Conservation (phyloP, 2,113 vertebrate genomes). For the Fulmarus glacialis region DNA sequence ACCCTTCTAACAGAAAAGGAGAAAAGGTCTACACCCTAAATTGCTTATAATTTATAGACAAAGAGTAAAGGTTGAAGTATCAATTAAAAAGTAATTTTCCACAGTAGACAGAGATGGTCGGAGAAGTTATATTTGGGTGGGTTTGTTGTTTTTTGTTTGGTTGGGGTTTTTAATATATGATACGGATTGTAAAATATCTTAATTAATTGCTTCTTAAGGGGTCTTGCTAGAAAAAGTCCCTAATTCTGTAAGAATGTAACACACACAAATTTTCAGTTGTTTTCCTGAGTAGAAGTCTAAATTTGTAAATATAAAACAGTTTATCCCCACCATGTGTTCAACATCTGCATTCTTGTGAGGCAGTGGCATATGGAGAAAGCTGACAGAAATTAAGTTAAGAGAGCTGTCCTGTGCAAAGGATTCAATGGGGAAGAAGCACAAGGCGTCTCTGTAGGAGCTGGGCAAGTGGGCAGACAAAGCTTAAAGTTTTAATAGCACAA, state of each 20-base stretch:
- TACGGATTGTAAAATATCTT: not conserved
- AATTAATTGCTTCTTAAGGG: not conserved
- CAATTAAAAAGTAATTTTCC: not conserved
- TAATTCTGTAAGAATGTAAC: not conserved
- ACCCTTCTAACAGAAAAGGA: not conserved
- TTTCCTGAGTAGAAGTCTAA: not conserved
- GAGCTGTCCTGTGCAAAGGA: not conserved
- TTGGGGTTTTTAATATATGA: not conserved
- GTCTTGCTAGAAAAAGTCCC: not conserved
- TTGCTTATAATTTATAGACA: not conserved
- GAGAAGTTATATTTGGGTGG: not conserved
- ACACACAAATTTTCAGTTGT: not conserved
- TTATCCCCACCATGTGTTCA: not conserved
- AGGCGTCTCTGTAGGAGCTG: not conserved
- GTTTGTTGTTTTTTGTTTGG: not conserved
- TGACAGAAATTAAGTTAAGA: not conserved
- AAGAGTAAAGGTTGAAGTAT: not conserved
- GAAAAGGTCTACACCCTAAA: not conserved
- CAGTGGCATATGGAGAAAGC: not conserved
- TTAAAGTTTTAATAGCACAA: not conserved
- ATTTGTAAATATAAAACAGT: not conserved
- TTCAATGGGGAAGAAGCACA: not conserved
- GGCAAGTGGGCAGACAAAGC: not conserved
- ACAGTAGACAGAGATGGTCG: not conserved
- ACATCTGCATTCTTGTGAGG: not conserved